Base-by-base conservation (phyloP, 2,797 vertebrate species). In the Lacerta agilis region DNA sequence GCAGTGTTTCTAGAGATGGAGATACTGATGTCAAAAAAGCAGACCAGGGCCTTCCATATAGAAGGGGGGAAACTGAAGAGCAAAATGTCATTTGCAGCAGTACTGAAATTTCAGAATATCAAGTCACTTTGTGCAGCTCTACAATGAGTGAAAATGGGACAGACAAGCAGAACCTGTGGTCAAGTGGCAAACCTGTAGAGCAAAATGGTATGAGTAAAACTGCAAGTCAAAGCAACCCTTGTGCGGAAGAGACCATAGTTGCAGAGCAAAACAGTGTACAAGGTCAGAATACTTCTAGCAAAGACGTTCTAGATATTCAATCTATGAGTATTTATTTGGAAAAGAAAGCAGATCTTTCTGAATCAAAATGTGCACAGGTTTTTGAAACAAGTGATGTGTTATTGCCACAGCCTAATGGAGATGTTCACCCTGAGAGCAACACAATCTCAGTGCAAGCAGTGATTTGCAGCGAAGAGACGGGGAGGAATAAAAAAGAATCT, bases 331-430 rank as follows among this genome's bases (percentile, higher is more conserved):
- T 2, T 4, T 82, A 72, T n/a, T 27, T 18, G 23, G 76, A 81
- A 7, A 23, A 2, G 4, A 66, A 11, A 49, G 75, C 23, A 79
- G 61, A 66, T 71, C 15, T 64, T 8, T 4, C n/a, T 2, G 38
- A 61, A 41, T 38, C 7, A 38, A 86, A 84, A 64, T 79, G 64
- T 3, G 1, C 8, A n/a, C 79, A 83, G 17, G 18, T 55, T 55
- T 29, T 58, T 0, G 0, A 6, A 55, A 25, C 58, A 20, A 20
- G 5, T 0, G 0, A 55, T 13, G 69, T 77, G 5, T 29, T 67
- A 4, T 58, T 38, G 23, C 9, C n/a, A 77, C 41, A 64, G 23
- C 33, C 49, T 49, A n/a, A 72, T 36, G 33, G 25, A 15, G 9
- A 3, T 43, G n/a, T 71, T 72, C 2, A 15, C 43, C 45, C 33